phyloP scores from a whole-genome alignment of 2,888 invertebrate species.

The Hemicrepidius hirtus region DNA sequence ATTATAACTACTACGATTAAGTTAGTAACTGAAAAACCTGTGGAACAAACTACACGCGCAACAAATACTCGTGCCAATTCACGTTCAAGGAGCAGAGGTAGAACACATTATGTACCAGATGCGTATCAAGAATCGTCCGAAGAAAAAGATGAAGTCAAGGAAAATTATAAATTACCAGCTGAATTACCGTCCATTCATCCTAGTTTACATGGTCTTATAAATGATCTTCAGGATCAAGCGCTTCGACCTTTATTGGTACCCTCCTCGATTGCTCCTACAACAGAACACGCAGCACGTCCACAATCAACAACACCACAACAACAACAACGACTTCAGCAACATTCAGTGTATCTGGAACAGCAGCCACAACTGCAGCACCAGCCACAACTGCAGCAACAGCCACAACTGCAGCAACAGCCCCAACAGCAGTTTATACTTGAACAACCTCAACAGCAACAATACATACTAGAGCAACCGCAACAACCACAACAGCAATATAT shows the following conservation, averaged over 20 bases:
- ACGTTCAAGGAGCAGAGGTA: conserved; percentile 39
- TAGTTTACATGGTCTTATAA: conserved; percentile 77
- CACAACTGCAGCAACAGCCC: background rate
- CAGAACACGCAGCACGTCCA: conserved; percentile 33
- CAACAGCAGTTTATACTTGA: background rate
- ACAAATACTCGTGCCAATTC: background rate
- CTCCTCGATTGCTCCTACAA: conserved; percentile 65
- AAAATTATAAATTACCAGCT: conserved; percentile 73
- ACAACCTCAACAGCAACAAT: background rate
- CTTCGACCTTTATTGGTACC: conserved; percentile 67
- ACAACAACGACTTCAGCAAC: conserved; percentile 28
- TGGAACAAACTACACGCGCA: background rate
- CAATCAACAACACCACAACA: conserved; percentile 59
- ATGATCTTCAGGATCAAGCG: conserved; percentile 76
- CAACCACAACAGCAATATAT: background rate
- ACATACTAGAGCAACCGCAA: background rate
- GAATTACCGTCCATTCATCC: conserved; percentile 76
- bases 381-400: background rate
- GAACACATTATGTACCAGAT: conserved; percentile 32
- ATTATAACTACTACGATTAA: background rate
- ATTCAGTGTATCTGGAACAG: background rate
- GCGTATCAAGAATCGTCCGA: conserved; percentile 33
- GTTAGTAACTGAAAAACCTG: conserved; percentile 1
- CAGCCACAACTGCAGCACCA: background rate
- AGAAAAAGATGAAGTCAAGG: conserved; percentile 32